These are phyloP conservation scores for Leucosticte australis DNA, from an alignment of 2,113 vertebrate genomes.

Conservation along the genomic window DNA sequence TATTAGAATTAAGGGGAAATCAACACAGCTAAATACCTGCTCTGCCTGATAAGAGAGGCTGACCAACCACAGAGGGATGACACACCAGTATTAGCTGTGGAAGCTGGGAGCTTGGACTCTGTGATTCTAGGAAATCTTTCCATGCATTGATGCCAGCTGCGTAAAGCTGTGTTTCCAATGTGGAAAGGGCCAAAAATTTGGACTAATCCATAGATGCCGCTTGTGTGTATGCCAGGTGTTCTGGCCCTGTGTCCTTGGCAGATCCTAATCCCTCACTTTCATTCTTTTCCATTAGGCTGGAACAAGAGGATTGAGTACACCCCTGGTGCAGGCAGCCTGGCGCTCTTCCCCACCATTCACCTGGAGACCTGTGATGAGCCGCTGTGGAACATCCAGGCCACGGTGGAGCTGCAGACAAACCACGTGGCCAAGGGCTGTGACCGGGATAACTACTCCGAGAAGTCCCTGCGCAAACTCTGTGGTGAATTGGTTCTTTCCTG, in stretches of 20 bases:
- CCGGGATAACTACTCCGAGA: conserved; percentile 94
- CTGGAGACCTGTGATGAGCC: conserved; percentile 97
- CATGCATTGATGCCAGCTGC: neutral
- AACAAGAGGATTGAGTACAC: conserved; percentile 94
- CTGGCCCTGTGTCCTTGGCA: neutral
- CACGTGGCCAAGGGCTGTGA: conserved; percentile 98
- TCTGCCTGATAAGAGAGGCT: neutral
- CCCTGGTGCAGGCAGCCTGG: conserved; percentile 88
- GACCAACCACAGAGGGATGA: neutral
- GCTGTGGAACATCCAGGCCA: conserved; percentile 96
- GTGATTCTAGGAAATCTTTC: neutral
- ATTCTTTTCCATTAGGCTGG: conserved; percentile 80
- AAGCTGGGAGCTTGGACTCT: neutral
- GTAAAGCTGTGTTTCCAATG: neutral
- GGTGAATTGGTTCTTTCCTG: conserved; percentile 72
- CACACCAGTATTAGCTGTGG: neutral
- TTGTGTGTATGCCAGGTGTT: neutral
- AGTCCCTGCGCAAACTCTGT: conserved; percentile 91
- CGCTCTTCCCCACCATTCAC: conserved; percentile 90
- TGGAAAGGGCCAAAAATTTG: neutral
- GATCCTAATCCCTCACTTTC: neutral
- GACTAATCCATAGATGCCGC: neutral
- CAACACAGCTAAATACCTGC: neutral
- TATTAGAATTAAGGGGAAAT: neutral
- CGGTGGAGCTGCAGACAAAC: conserved; percentile 94